Percentiles rank a stretch among this genome's conserved stretches.
These are phyloP conservation scores for Morelia viridis DNA, from an alignment of 2,797 vertebrate genomes.

Conservation along the genomic window DNA sequence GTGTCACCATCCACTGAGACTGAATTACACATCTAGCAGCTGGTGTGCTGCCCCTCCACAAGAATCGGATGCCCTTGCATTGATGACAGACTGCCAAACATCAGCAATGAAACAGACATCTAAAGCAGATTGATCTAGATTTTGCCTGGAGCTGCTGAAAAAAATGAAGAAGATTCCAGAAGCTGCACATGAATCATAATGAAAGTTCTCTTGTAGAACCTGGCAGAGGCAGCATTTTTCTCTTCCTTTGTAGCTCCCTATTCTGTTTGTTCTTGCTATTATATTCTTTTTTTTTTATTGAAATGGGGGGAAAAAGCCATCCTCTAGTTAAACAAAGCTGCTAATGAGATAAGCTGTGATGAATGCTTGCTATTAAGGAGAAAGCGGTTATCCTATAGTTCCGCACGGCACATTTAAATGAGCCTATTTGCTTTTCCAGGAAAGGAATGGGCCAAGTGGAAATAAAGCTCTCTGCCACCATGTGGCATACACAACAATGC, in stretches of 20 bases:
- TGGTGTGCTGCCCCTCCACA: conserved; percentile 41
- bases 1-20: conserved; percentile 28
- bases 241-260: conserved; percentile 2
- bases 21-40: conserved; percentile 32
- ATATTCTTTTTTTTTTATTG: background rate
- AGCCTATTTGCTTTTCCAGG: background rate
- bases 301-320: background rate
- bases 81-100: background rate
- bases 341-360: conserved; percentile 19
- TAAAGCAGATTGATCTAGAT: conserved; percentile 55
- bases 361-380: background rate
- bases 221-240: background rate
- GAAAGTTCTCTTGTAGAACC: conserved; percentile 13
- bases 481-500: rapidly evolving
- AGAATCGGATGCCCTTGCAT: conserved; percentile 35
- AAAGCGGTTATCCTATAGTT: background rate
- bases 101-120: conserved; percentile 44
- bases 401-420: background rate
- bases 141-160: conserved; percentile 52
- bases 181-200: conserved; percentile 32
- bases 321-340: conserved; percentile 10
- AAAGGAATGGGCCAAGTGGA: conserved; percentile 15
- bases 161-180: conserved; percentile 26
- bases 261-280: conserved; percentile 5
- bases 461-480: background rate